Conservation (phyloP, 1,140 invertebrate species). For the Aphelinus certus region DNA sequence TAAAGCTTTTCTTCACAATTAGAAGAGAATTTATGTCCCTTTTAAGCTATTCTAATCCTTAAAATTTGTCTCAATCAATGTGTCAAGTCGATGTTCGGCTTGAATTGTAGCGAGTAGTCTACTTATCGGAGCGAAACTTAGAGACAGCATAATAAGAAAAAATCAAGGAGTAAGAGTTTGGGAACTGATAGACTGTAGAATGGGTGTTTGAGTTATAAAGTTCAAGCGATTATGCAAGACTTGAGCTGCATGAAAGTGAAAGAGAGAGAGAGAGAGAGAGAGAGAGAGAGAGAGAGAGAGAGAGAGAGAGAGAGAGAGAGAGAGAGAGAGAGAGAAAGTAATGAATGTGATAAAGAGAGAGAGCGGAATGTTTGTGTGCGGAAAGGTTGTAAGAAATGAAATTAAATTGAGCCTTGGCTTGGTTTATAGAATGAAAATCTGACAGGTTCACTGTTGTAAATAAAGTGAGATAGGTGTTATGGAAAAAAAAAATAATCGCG, state of each 20-base stretch:
- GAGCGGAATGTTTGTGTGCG: not conserved
- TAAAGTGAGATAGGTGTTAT: conserved; percentile 38
- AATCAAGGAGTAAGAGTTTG: conserved; percentile 32
- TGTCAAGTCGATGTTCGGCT: conserved; percentile 38
- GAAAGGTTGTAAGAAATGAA: conserved; percentile 13
- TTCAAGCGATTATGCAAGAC: conserved; percentile 29
- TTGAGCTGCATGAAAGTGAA: conserved; percentile 21
- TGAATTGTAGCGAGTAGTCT: conserved; percentile 35
- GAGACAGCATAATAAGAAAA: conserved; percentile 16
- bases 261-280: not conserved
- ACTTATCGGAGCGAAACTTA: conserved; percentile 34
- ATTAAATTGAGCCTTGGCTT: conserved; percentile 7
- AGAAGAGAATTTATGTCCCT: conserved; percentile 41
- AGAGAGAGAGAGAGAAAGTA: not conserved
- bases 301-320: no score
- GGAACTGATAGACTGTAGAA: conserved; percentile 37
- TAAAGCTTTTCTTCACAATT: conserved; percentile 39
- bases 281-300: not conserved
- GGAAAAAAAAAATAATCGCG: conserved; percentile 9
- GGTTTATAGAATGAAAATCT: conserved; percentile 5
- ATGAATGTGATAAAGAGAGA: conserved; percentile 24
- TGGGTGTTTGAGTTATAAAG: conserved; percentile 35
- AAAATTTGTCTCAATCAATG: conserved; percentile 44
- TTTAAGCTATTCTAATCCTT: conserved; percentile 40
- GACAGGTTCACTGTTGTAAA: conserved; percentile 41